Evolutionary conservation across 2,113 vertebrate species (phyloP), one percentile per base, ranked within the genome.

Genomic region (Shinisaurus crocodilurus): DNA sequence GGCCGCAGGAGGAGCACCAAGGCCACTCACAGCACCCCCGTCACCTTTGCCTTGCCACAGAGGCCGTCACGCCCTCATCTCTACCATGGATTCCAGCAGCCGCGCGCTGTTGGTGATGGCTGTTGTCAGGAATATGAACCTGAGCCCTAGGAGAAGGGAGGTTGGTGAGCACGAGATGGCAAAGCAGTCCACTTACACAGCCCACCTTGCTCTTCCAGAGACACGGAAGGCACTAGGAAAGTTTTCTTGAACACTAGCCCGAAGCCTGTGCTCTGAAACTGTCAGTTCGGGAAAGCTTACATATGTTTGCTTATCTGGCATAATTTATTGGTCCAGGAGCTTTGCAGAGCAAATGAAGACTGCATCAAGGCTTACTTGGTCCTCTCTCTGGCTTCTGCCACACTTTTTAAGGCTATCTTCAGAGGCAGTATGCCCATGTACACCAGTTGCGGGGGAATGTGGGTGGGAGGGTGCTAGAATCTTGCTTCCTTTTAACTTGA

Each of bases 71-170:
- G 91, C 91, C 43, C 94, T 96, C 88, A 97, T 96, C 76, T 98
- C 98, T 27, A 98, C 95, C 96, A 98, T 95, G 84, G 98, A 96
- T 91, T 99, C 99, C 91, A 99, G 86, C 9, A 99, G 93, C 27
- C 99, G 97, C 3, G 97, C 97, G 69, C 98, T 98, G 96, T 97
- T 99, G 60, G 98, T 99, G 87, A 99, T 96, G 1, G 99, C 98
- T 1, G 99, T 99, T 0, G 99, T 98, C 85, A 99, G 97, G 90
- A 99, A 98, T 67, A 99, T 98, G 93, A 99, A 99, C 95, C 96
- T 98, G 95, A 96, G 97, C 29, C 99, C 98, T 99, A 50, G n/a
- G 63, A 86, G 89, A 85, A 34, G 69, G 81, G 86, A 89, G 89
- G 80, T 6, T 4, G 32, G 18, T 16, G 57, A 5, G 18, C 32